Conservation (phyloP, 92 coral and sea anemone genomes). For the Heteractis magnifica region DNA sequence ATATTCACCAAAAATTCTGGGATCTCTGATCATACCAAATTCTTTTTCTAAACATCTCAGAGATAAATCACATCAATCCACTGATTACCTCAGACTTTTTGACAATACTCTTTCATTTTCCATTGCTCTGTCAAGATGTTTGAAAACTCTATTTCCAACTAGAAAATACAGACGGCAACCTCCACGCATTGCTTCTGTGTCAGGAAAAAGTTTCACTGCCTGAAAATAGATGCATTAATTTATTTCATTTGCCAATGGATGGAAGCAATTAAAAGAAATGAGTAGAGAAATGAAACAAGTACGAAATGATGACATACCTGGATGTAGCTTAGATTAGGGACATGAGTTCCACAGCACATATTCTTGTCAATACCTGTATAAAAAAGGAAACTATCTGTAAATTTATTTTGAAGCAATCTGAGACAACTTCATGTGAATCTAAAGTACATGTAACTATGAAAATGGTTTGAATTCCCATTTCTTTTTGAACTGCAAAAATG, state of each 20-base stretch:
- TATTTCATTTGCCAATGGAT: neutral
- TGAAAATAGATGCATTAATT: conserved; percentile 15
- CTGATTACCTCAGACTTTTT: conserved; percentile 70
- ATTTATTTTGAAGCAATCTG: too few relatives aligned
- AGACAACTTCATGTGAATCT: too few relatives aligned
- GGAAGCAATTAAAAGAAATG: neutral
- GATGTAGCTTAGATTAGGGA: conserved; percentile 80
- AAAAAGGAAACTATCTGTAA: too few relatives aligned
- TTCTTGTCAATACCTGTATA: conserved; percentile 85
- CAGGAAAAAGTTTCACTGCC: conserved; percentile 89
- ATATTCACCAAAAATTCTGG: too few relatives aligned
- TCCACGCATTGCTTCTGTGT: conserved; percentile 82
- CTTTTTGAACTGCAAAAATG: too few relatives aligned
- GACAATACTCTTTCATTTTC: conserved; percentile 82
- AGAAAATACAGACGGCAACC: conserved; percentile 81
- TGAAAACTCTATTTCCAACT: conserved; percentile 83
- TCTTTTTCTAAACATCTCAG: too few relatives aligned
- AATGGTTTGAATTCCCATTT: too few relatives aligned
- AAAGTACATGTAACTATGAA: too few relatives aligned
- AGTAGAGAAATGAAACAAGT: neutral
- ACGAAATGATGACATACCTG: conserved; percentile 48
- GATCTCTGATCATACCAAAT: too few relatives aligned
- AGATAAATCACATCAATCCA: too few relatives aligned
- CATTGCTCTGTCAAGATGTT: conserved; percentile 75
- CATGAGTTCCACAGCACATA: conserved; percentile 99